Conservation (phyloP, 2,888 invertebrate genomes). For the Heterodera filipjevi region DNA sequence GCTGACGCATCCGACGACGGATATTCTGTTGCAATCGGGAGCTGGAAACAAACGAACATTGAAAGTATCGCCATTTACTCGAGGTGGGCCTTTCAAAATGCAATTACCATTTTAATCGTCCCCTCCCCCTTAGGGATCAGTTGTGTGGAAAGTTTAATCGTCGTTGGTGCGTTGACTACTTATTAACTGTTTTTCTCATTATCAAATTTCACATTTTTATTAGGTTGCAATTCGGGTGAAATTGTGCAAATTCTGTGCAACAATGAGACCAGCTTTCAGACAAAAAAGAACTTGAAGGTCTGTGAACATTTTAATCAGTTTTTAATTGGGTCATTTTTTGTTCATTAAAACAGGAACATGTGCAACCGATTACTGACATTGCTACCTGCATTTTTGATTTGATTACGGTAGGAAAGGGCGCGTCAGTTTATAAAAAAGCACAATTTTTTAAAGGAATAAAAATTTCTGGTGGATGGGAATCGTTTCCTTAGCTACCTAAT, state of each 20-base stretch:
- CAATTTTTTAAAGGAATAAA: too few relatives aligned
- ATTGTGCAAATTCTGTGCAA: slow-evolving; percentile 53
- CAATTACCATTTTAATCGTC: background rate
- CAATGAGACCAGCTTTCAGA: slow-evolving; percentile 46
- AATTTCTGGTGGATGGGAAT: too few relatives aligned
- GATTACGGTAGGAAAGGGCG: slow-evolving; percentile 42
- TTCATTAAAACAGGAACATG: slow-evolving; percentile 48
- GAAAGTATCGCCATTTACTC: slow-evolving; percentile 15
- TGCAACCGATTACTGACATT: slow-evolving; percentile 52
- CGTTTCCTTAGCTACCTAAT: too few relatives aligned
- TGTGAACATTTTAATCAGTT: background rate
- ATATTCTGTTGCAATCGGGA: slow-evolving; percentile 17
- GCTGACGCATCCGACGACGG: slow-evolving; percentile 10
- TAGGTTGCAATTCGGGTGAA: slow-evolving; percentile 55
- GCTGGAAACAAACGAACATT: slow-evolving; percentile 34
- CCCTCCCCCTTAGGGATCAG: slow-evolving; percentile 47
- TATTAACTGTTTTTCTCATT: background rate
- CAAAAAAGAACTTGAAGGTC: slow-evolving; percentile 29
- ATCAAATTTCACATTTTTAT: background rate
- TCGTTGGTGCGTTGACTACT: slow-evolving; percentile 47
- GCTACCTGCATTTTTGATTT: slow-evolving; percentile 62
- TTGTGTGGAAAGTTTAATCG: slow-evolving; percentile 55
- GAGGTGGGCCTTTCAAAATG: background rate
- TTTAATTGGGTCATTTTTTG: background rate
- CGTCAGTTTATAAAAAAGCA: background rate